Base-by-base conservation (phyloP, 2,113 vertebrate genomes). In the Delphinapterus leucas region DNA sequence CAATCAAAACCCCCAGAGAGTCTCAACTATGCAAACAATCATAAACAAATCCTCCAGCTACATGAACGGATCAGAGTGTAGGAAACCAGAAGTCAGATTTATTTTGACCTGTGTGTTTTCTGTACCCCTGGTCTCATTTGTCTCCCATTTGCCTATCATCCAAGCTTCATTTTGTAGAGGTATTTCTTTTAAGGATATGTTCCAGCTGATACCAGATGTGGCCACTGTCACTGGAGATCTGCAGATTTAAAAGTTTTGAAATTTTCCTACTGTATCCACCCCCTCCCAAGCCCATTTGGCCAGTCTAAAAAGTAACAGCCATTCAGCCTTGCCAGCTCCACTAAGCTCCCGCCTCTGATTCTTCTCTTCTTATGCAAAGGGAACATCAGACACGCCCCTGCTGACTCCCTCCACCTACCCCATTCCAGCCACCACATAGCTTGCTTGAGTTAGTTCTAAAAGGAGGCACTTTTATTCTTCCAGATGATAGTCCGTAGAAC, bases 21-120 rank as follows among this genome's bases (percentile, higher is more conserved):
- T 81, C 83, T 97, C 86, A 94, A 93, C 93, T 95, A 90, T 26
- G 74, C 73, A 98, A 98, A 98, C 38, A 96, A 74, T 96, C 96
- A 88, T 13, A 18, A 97, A 98, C 81, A 98, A 95, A 96, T 90
- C 53, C 86, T 21, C 7, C 97, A 94, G 31, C 61, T 96, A 68
- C 93, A 93, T 94, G 97, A 96, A 88, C 63, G 68, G 96, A 98
- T 81, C 96, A 0, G 84, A 13, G 18, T 2, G 18, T 3, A 5
- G 73, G 79, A 84, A 97, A 88, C 65, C 61, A 81, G 93, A 63
- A 97, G 84, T 97, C 97, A 98, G 97, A 97, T 96, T 96, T 92
- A 90, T 93, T 97, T 96, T 60, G 63, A 91, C 82, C 82, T 77
- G 38, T 2, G 25, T 55, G 53, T 94, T 95, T 80, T 91, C 68